Base-by-base conservation (phyloP, 2,888 invertebrate species). In the Spilosoma lubricipeda region DNA sequence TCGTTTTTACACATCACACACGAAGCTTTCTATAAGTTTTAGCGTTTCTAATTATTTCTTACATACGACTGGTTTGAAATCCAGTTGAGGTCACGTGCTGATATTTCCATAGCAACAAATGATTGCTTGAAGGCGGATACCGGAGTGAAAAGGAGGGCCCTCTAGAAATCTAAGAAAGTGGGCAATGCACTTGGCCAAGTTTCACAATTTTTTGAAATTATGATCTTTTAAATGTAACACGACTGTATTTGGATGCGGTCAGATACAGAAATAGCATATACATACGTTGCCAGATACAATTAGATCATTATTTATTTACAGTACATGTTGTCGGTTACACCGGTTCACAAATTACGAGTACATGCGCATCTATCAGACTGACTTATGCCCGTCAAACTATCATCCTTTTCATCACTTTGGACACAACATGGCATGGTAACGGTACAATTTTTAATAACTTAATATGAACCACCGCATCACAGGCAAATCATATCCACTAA, bases 221-320 rank as follows among this genome's bases (percentile, higher is more conserved):
- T 81, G 72, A 75, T 76, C 67, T 72, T 52, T 67, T n/a, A 45
- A 30, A 74, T 71, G 69, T 76, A 78, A 67, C 33, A 74, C 67
- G 23, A 78, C 70, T 78, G 72, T 79, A 81, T 79, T 72, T 78
- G 77, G 73, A 72, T 77, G 79, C 73, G 74, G 90, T 91, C 91
- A 92, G 87, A 85, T 79, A 90, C 92, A 88, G 88, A 94, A 95
- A 94, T 95, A 94, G 93, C 91, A 76, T 69, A 56, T 56, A 67
- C 87, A 89, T 88, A 89, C 88, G 82, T 86, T 78, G 87, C 87
- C 87, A 87, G 82, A 88, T 92, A 94, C 92, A 94, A 95, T 95
- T 95, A 95, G 95, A 90, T 95, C 95, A 95, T 93, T 94, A 93
- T 93, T 93, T 95, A 95, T 95, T 95, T 94, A 93, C 92, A 92